These are phyloP conservation scores for Bombus balteatus DNA, from an alignment of 1,140 invertebrate species.

Conservation along the genomic window DNA sequence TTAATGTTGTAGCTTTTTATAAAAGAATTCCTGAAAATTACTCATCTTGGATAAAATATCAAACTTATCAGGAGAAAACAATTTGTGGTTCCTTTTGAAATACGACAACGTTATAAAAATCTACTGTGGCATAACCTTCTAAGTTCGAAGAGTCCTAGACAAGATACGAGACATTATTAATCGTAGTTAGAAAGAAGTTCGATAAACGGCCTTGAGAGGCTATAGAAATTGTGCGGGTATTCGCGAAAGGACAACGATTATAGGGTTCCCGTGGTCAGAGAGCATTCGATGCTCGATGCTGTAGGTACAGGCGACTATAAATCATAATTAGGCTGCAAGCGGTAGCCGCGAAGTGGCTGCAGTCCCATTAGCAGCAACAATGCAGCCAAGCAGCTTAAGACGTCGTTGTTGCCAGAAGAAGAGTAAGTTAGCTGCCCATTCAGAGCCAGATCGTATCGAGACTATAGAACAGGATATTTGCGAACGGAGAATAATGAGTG, in stretches of 20 bases:
- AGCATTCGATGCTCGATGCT: slow-evolving; percentile 70
- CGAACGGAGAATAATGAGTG: slow-evolving; percentile 54
- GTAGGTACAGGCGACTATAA: slow-evolving; percentile 74
- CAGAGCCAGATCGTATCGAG: slow-evolving; percentile 64
- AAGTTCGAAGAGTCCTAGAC: too few species aligned
- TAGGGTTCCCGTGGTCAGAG: slow-evolving; percentile 48
- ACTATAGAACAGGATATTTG: slow-evolving; percentile 54
- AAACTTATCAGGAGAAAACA: too few species aligned
- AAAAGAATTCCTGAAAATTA: too few species aligned
- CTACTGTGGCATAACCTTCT: too few species aligned
- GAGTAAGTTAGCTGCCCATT: slow-evolving; percentile 67
- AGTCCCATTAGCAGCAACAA: slow-evolving; percentile 78
- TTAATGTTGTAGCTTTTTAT: too few species aligned
- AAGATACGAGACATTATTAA: not conserved
- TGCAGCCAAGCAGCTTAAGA: slow-evolving; percentile 74
- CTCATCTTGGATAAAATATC: too few species aligned
- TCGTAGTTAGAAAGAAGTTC: not conserved
- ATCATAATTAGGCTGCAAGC: slow-evolving; percentile 78
- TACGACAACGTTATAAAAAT: too few species aligned
- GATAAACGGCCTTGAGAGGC: slow-evolving; percentile 23
- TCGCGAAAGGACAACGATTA: slow-evolving; percentile 59
- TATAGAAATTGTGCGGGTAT: slow-evolving; percentile 37
- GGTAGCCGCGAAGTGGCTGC: slow-evolving; percentile 74
- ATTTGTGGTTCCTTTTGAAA: too few species aligned
- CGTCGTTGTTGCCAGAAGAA: slow-evolving; percentile 72